phyloP scores from a whole-genome alignment of 2,797 vertebrate genomes.

The Epinephelus malabaricus region DNA sequence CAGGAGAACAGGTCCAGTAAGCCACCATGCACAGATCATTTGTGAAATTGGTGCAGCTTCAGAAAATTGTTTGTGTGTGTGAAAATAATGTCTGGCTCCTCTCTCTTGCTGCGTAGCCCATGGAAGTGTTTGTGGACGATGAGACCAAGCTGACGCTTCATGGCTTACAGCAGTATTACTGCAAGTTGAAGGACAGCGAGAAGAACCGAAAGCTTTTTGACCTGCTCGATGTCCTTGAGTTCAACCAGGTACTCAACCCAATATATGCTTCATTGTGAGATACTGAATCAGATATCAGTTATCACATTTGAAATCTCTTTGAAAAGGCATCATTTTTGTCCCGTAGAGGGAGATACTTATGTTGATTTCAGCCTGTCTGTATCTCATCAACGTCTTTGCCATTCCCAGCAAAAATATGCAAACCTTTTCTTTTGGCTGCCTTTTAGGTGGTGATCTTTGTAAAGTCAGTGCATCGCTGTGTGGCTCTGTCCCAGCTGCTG shows the following conservation, averaged over 20 bases:
- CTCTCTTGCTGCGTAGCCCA: slow-evolving; percentile 83
- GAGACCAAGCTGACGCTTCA: slow-evolving; percentile 95
- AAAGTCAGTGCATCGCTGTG: slow-evolving; percentile 91
- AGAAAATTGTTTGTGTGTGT: not conserved
- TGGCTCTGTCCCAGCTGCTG: slow-evolving; percentile 91
- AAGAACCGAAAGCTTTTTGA: slow-evolving; percentile 95
- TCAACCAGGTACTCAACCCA: slow-evolving; percentile 88
- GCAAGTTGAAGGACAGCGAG: slow-evolving; percentile 94
- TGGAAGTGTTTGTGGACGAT: slow-evolving; percentile 95
- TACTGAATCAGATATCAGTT: not conserved
- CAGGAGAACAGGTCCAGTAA: slow-evolving; percentile 46
- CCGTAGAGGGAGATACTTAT: not conserved
- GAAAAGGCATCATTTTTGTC: not conserved
- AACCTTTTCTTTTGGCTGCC: not conserved
- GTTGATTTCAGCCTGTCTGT: not conserved
- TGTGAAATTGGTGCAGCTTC: not conserved
- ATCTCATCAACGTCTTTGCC: not conserved
- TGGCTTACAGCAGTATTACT: slow-evolving; percentile 94
- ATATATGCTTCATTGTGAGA: not conserved
- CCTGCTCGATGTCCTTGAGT: slow-evolving; percentile 92
- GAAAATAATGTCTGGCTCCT: slow-evolving; percentile 34
- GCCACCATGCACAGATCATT: not conserved
- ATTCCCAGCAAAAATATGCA: not conserved
- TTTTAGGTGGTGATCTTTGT: slow-evolving; percentile 91
- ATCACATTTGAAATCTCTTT: no score